A percentile compares a stretch with the other conserved stretches of the same genome.
Evolutionary conservation across 2,797 vertebrate species (phyloP).

Genomic region (Hoplostethus mediterraneus): DNA sequence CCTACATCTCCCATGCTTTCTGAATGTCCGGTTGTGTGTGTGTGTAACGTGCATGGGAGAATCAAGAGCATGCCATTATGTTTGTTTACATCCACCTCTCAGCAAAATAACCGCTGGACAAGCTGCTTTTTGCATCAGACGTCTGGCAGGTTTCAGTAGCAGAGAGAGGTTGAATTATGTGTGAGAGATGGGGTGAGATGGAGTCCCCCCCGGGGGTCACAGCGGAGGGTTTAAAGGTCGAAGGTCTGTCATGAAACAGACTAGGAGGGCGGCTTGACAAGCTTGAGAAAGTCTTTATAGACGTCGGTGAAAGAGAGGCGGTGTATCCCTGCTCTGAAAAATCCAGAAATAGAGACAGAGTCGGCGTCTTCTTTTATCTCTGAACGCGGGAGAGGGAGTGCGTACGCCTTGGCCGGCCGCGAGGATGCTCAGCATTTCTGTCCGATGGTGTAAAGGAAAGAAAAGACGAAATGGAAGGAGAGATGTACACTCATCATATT

Average conservation of each 20-base stretch:
- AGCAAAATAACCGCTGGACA: slow-evolving; percentile 15
- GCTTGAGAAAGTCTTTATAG: slow-evolving; percentile 76
- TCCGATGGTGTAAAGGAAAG: not conserved
- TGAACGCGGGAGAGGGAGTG: not conserved
- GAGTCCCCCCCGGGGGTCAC: slow-evolving; percentile 52
- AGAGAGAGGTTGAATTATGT: slow-evolving; percentile 12
- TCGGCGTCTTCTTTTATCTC: slow-evolving; percentile 3
- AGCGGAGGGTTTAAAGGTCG: slow-evolving; percentile 59
- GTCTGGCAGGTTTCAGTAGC: slow-evolving; percentile 2
- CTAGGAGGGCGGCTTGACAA: slow-evolving; percentile 58
- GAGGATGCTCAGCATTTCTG: not conserved
- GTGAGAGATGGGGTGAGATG: slow-evolving; percentile 13
- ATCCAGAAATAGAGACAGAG: slow-evolving; percentile 7
- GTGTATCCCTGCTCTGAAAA: slow-evolving; percentile 30
- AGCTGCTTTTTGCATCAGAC: slow-evolving; percentile 8
- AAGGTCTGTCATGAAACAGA: slow-evolving; percentile 71
- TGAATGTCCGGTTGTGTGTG: slow-evolving; percentile 5
- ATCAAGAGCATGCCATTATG: not conserved
- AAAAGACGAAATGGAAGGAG: not conserved
- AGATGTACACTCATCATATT: not conserved
- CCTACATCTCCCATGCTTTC: slow-evolving; percentile 36
- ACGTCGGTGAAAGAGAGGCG: slow-evolving; percentile 22
- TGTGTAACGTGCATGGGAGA: not conserved
- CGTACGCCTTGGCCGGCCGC: not conserved
- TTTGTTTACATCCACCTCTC: not conserved